Evolutionary conservation across 2,888 invertebrate species (phyloP), one percentile per base, ranked within the genome.

Genomic region (Limnephilus auricula): DNA sequence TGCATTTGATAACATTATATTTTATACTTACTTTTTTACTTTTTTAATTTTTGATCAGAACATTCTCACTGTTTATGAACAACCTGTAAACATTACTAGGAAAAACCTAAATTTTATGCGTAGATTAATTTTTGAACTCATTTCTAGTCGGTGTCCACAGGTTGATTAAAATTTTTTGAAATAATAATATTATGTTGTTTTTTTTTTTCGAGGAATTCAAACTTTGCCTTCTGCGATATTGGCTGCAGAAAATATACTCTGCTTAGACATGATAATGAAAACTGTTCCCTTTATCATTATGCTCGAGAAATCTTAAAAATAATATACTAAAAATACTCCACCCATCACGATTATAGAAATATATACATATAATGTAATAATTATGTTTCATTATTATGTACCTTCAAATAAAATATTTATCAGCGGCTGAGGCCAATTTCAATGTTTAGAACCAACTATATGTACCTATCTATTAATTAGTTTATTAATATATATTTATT

Each of bases 1-100:
- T n/a, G n/a, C 25, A 1, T 65, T 65, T 65, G 65, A n/a, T 2
- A 65, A n/a, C n/a, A n/a, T 65, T 65, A 25, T 65, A 65, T 18
- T 65, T 65, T 65, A 25, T 65, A 65, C 6, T 65, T 34, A 34
- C 32, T 34, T 18, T 1, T 25, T 6, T 15, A 32, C 82, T 25
- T 82, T 82, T 82, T 82, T 82, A 32, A 82, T 82, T 82, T 82
- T 82, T 82, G 82, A 34, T 34, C 82, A 37, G 82, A 82, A 82
- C 82, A 10, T 34, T 82, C 25, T 25, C 65, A 25, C 4, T 65
- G 65, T 65, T 65, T 65, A 32, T 34, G 2, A 82, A 82, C 82
- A 82, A 82, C n/a, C 82, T 34, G 82, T 82, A 82, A 82, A 34
- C 82, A 18, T 82, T 32, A 2, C 34, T 0, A 10, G 18, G 9